A percentile compares a stretch with the other conserved stretches of the same genome.
Conservation (phyloP, 1,140 invertebrate species). For the Drosophila parabipectinata region DNA sequence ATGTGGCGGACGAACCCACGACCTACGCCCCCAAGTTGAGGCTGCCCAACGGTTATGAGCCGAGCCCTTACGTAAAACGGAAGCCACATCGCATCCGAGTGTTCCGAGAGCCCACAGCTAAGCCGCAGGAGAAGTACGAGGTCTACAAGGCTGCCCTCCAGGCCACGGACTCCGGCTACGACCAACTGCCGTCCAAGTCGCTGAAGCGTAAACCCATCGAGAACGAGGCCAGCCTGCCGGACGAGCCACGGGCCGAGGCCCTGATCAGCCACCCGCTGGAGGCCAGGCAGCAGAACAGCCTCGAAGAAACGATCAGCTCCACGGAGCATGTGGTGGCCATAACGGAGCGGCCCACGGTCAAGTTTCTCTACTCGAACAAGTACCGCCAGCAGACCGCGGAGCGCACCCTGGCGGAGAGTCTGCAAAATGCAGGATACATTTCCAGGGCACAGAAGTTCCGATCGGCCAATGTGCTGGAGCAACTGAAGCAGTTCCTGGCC, state of each 20-base stretch:
- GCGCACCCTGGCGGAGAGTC: conserved; percentile 67
- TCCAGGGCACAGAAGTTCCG: conserved; percentile 44
- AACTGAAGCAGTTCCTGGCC: conserved; percentile 68
- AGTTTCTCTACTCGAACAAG: conserved; percentile 75
- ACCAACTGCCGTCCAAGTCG: conserved; percentile 13
- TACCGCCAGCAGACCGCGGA: conserved; percentile 74
- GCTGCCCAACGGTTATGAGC: conserved; percentile 20
- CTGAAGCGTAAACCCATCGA: conserved; percentile 52
- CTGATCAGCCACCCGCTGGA: conserved; percentile 49
- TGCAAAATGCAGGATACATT: conserved; percentile 77
- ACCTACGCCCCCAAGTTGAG: conserved; percentile 76
- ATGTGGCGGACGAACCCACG: conserved; percentile 68
- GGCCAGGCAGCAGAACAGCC: conserved; percentile 61
- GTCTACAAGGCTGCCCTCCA: conserved; percentile 47
- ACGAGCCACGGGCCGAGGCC: conserved; percentile 68
- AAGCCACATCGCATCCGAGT: conserved; percentile 60
- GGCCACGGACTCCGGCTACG: conserved; percentile 33
- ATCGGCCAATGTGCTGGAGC: conserved; percentile 63
- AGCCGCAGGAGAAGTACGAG: conserved; percentile 65
- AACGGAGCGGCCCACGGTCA: conserved; percentile 65
- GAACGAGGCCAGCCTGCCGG: conserved; percentile 50
- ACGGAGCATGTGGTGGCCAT: conserved; percentile 55
- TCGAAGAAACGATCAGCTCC: conserved; percentile 48
- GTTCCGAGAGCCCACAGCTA: conserved; percentile 11
- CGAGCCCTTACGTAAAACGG: conserved; percentile 31